Conservation (phyloP, 2,888 invertebrate genomes). For the Trypoxylon attenuatum region DNA sequence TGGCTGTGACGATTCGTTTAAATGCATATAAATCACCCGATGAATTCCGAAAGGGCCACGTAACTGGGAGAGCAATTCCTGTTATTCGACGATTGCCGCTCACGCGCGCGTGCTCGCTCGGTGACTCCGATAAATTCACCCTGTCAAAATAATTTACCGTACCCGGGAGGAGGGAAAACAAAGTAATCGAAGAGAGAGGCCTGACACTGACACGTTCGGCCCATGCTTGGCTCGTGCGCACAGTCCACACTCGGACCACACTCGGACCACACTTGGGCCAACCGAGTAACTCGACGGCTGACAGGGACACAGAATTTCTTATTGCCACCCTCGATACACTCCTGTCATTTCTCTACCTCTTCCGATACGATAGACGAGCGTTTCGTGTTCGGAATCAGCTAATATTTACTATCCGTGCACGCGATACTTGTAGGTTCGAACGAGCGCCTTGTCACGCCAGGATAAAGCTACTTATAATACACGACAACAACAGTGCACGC, state of each 20-base stretch:
- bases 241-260: no score
- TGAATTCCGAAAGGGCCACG: background rate
- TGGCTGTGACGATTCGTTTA: background rate
- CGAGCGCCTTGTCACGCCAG: no score
- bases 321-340: background rate
- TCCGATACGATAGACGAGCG: no score
- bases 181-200: conserved; percentile 22
- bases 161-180: conserved; percentile 25
- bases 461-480: no score
- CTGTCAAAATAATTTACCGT: conserved; percentile 42
- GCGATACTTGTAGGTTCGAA: no score
- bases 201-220: background rate
- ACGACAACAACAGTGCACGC: no score
- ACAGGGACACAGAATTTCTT: background rate
- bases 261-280: no score
- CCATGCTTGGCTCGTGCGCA: background rate
- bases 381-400: no score
- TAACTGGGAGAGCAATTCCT: conserved; percentile 11
- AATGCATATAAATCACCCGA: background rate
- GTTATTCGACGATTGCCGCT: conserved; percentile 39
- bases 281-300: background rate
- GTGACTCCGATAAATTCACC: conserved; percentile 22
- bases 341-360: background rate
- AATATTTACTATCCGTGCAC: no score
- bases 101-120: no score